Percentiles rank a stretch among this genome's conserved stretches.
phyloP scores from a whole-genome alignment of 2,113 vertebrate species.

The Rhipidura dahli region DNA sequence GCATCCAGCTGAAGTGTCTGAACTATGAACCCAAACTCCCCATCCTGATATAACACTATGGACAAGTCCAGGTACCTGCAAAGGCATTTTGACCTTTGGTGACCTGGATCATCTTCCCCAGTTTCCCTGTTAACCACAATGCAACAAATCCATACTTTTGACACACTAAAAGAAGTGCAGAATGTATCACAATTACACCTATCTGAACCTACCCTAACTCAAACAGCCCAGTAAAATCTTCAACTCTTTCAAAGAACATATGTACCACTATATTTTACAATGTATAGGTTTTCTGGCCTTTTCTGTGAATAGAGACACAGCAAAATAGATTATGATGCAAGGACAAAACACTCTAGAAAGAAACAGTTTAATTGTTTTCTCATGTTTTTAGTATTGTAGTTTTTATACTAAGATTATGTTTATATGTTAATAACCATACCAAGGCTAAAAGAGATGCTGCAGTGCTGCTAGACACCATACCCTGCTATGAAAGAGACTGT shows the following conservation, averaged over 20 bases:
- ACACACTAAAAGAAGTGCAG: neutral
- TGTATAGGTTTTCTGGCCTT: neutral
- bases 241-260: neutral
- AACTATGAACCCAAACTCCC: neutral
- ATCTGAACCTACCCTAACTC: neutral
- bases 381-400: neutral
- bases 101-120: neutral
- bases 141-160: neutral
- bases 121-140: neutral
- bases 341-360: neutral
- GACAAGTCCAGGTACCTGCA: neutral
- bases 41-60: neutral
- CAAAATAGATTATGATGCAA: neutral
- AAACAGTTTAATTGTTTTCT: neutral
- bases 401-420: neutral
- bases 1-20: neutral
- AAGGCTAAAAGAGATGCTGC: neutral
- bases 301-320: neutral
- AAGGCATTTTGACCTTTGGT: neutral
- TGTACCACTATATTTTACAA: neutral
- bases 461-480: neutral
- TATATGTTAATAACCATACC: neutral
- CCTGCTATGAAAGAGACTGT: neutral
- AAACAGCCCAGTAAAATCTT: neutral
- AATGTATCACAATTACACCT: neutral